phyloP scores from a whole-genome alignment of 1,140 invertebrate species.

The Hyposmocoma kahamanoa region DNA sequence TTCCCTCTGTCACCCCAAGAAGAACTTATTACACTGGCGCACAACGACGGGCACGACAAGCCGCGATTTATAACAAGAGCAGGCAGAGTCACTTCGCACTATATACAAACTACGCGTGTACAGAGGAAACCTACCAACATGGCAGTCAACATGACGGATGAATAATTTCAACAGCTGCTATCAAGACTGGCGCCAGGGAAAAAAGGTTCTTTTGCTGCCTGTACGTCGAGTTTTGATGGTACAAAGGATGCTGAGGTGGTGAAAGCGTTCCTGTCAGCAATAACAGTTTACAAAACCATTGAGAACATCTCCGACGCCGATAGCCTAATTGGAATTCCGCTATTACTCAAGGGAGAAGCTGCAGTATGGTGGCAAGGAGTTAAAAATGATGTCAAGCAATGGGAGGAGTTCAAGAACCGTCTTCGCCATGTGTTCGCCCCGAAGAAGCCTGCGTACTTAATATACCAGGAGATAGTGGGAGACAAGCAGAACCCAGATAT shows the following conservation, averaged over 20 bases:
- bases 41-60: too few species aligned
- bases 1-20: too few species aligned
- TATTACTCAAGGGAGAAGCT: constrained; percentile 10
- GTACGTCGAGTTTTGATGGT: not conserved
- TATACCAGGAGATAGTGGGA: constrained; percentile 14
- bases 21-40: too few species aligned
- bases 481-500: constrained; percentile 13
- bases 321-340: constrained; percentile 7
- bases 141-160: too few species aligned
- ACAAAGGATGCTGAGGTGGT: not conserved
- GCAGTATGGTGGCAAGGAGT: constrained; percentile 12
- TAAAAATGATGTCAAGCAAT: constrained; percentile 1
- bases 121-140: too few species aligned
- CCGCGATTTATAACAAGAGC: too few species aligned
- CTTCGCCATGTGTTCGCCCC: constrained; percentile 11
- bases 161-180: too few species aligned
- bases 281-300: not conserved
- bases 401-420: constrained; percentile 4
- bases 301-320: not conserved
- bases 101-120: too few species aligned
- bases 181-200: too few species aligned
- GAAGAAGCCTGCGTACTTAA: constrained; percentile 9
- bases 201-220: not conserved
- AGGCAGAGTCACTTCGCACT: too few species aligned
- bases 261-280: not conserved